Percentiles rank a stretch among this genome's conserved stretches.
These are phyloP conservation scores for Nestor notabilis DNA, from an alignment of 2,113 vertebrate genomes.

Conservation along the genomic window DNA sequence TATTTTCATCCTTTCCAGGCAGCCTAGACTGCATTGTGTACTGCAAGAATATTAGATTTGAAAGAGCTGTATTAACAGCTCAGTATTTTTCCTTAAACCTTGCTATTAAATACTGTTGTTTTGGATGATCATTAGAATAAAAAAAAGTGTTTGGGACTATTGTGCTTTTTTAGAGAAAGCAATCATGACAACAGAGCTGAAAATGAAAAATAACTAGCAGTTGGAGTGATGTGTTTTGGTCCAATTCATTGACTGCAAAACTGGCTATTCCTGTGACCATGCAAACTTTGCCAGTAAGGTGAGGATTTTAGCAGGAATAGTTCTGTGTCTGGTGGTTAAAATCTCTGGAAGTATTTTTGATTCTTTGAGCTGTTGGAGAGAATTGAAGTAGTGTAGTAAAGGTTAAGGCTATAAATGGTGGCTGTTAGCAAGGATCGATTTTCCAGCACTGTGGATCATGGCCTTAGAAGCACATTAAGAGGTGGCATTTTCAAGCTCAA, in stretches of 20 bases:
- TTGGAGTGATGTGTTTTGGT: not conserved
- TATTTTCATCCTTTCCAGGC: constrained; percentile 68
- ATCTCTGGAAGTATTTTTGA: not conserved
- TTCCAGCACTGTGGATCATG: not conserved
- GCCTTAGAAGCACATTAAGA: not conserved
- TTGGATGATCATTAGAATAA: not conserved
- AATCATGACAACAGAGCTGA: not conserved
- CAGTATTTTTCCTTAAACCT: not conserved
- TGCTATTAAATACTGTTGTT: not conserved
- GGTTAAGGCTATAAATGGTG: not conserved
- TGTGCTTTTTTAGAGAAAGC: not conserved
- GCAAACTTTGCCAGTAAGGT: not conserved
- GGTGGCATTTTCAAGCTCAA: not conserved
- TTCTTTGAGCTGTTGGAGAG: not conserved
- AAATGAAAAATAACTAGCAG: not conserved
- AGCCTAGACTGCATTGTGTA: constrained; percentile 60
- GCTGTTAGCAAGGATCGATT: not conserved
- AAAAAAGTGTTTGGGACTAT: not conserved
- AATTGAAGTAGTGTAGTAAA: not conserved
- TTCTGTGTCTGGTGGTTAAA: not conserved
- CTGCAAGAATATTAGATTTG: constrained; percentile 50
- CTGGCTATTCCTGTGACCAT: not conserved
- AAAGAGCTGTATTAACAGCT: constrained; percentile 42
- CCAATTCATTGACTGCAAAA: not conserved
- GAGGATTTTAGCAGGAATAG: not conserved